These are phyloP conservation scores for Sitta europaea DNA, from an alignment of 2,113 vertebrate species.

Conservation along the genomic window DNA sequence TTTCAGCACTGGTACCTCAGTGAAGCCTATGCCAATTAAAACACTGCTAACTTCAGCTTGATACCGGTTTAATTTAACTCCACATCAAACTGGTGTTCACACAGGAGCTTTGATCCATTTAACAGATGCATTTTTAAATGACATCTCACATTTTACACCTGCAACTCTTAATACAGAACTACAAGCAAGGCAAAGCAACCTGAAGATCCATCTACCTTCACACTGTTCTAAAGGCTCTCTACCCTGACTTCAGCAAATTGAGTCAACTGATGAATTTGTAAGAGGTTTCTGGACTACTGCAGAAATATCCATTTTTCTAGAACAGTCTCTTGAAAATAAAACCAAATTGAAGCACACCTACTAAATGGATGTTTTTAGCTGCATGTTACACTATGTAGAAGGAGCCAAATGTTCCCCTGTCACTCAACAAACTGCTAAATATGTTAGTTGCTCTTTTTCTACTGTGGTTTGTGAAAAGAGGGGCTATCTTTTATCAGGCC, in stretches of 20 bases:
- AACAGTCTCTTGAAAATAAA: not conserved
- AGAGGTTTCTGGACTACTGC: not conserved
- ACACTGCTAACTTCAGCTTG: not conserved
- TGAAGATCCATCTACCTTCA: not conserved
- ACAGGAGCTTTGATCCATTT: not conserved
- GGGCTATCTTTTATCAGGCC: not conserved
- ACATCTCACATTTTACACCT: not conserved
- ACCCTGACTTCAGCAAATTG: not conserved
- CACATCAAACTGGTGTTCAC: not conserved
- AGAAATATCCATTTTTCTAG: conserved; percentile 22
- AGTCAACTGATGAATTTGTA: not conserved
- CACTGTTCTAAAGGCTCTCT: not conserved
- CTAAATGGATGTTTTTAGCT: conserved; percentile 44
- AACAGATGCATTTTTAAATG: not conserved
- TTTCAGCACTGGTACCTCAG: not conserved
- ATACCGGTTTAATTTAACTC: not conserved
- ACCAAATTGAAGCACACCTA: conserved; percentile 28
- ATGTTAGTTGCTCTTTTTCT: conserved; percentile 17
- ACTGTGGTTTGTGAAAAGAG: not conserved
- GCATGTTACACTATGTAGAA: not conserved
- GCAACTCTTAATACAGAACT: not conserved
- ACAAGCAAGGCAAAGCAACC: not conserved
- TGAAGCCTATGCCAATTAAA: not conserved
- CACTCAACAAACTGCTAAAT: conserved; percentile 2
- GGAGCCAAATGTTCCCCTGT: conserved; percentile 29